Evolutionary conservation across 2,888 invertebrate genomes (phyloP).

Genomic region (Hydrotaea cyrtoneurina): DNA sequence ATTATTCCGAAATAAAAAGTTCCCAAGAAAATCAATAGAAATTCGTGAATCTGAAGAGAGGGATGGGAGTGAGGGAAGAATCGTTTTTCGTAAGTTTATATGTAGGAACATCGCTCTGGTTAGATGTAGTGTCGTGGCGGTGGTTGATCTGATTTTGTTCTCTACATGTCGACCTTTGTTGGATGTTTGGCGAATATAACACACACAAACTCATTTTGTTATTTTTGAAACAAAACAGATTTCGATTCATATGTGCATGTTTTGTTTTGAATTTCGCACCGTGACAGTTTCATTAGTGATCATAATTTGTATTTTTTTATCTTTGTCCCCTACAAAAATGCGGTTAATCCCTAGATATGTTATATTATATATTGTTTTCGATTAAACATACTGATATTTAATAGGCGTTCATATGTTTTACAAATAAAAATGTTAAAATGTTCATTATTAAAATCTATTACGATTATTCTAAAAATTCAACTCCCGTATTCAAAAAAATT

Average conservation of each 20-base stretch:
- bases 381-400: too few species aligned
- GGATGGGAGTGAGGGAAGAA: background rate
- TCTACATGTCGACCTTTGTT: background rate
- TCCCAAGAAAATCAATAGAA: background rate
- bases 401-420: too few species aligned
- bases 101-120: too few species aligned
- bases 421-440: too few species aligned
- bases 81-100: background rate
- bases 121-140: background rate
- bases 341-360: background rate
- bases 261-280: background rate
- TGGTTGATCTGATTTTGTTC: background rate
- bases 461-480: too few species aligned
- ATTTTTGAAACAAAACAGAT: background rate
- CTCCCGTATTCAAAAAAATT: too few species aligned
- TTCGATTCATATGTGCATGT: background rate
- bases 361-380: too few species aligned
- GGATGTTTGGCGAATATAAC: background rate
- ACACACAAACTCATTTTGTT: background rate
- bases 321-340: background rate
- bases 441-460: too few species aligned
- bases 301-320: constrained; percentile 1
- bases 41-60: background rate
- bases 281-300: background rate
- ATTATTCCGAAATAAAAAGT: background rate